phyloP scores from a whole-genome alignment of 2,888 invertebrate species.

The Timema cristinae region DNA sequence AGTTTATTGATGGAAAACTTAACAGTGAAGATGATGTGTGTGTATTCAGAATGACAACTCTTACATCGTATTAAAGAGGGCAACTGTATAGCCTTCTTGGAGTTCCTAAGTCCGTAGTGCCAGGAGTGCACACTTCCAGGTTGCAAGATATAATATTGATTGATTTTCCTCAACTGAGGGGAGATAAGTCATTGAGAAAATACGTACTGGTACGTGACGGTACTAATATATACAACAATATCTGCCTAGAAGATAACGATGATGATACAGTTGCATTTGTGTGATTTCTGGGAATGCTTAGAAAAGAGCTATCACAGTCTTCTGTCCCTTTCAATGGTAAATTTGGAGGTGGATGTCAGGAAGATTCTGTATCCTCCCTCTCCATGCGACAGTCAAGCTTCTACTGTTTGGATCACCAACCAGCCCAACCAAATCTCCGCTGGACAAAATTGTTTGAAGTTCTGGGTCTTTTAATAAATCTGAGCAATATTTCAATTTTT shows the following conservation, averaged over 20 bases:
- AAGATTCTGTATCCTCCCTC: background rate
- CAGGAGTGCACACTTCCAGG: background rate
- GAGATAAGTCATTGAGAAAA: background rate
- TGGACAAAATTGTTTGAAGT: too few relatives aligned
- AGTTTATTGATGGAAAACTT: conserved; percentile 9
- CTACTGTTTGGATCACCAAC: background rate
- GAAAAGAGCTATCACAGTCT: too few relatives aligned
- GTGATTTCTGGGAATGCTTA: background rate
- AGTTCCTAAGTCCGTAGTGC: conserved; percentile 3
- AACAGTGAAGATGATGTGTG: conserved; percentile 1
- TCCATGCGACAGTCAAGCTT: background rate
- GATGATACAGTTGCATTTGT: conserved; percentile 1
- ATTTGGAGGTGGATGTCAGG: conserved; percentile 10
- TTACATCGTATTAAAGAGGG: background rate
- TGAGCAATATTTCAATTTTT: too few relatives aligned
- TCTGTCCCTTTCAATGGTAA: background rate
- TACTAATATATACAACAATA: background rate
- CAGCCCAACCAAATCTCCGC: too few relatives aligned
- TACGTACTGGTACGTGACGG: background rate
- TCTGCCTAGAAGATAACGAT: background rate
- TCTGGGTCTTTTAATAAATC: too few relatives aligned
- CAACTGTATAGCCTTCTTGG: conserved; percentile 10
- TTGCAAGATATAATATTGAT: conserved; percentile 4
- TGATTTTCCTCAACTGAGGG: conserved; percentile 8
- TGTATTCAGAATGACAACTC: conserved; percentile 3